Base-by-base conservation (phyloP, 2,888 invertebrate genomes). In the Thera britannica region DNA sequence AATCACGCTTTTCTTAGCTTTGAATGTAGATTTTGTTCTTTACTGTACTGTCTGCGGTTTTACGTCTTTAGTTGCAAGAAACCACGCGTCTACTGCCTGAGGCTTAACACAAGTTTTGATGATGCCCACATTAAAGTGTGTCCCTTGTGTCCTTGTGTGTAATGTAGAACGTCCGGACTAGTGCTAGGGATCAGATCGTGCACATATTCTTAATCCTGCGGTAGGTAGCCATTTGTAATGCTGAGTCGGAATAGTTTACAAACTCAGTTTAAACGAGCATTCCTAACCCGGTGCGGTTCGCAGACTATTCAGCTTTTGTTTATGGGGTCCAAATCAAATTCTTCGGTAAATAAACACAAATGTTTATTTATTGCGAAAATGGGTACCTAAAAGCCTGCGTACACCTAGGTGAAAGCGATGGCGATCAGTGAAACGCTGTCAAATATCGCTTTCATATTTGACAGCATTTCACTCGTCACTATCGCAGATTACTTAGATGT, bases 271-370 rank as follows among this genome's bases (percentile, higher is more conserved):
- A 52, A 41, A 9, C 38, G 51, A 52, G 46, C 52, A 61, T 61
- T 61, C 54, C 60, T 9, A 41, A 6, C 46, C 58, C 34, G 11
- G 48, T 61, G 61, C 54, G 61, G 61, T 54, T 44, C 44, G 61
- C 61, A n/a, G 61, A 44, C 61, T 52, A 44, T 52, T 44, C 60
- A n/a, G 11, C 44, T 41, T 44, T 61, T 54, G 54, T 44, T 44
- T 23, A 23, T 23, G 52, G 60, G 58, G 48, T 58, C 44, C 1
- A 35, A 52, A 61, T 61, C 34, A 52, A 44, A 61, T 52, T 52
- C 52, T 52, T 34, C 9, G 34, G 34, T 34, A 23, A 23, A 23
- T 6, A 7, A 7, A 7, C 41, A 7, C 7, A 7, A 41, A 7
- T 41, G 41, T 41, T 41, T 41, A 41, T 41, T 41, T 3, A 41